Evolutionary conservation across 2,888 invertebrate genomes (phyloP).

Genomic region (Himalopsyche japonica): DNA sequence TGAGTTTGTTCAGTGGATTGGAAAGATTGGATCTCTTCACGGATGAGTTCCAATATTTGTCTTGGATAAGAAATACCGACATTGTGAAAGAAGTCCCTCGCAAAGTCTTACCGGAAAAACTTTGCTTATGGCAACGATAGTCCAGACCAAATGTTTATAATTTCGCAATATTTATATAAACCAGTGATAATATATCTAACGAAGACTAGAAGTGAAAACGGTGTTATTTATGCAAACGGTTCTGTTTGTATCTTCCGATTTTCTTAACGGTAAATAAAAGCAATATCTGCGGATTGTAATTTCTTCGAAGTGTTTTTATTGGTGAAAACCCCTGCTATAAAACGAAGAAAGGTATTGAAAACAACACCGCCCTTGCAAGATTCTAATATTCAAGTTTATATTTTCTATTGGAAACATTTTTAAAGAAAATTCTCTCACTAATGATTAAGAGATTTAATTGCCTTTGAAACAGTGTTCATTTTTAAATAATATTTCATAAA

Average conservation of each 20-base stretch:
- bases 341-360: background rate
- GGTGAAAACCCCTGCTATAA: background rate
- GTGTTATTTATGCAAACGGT: background rate
- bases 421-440: too few species aligned
- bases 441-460: too few species aligned
- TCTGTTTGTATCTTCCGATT: background rate
- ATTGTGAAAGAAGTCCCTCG: background rate
- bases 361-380: background rate
- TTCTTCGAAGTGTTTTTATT: background rate
- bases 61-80: background rate
- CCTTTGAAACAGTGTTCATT: too few species aligned
- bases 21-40: slow-evolving; percentile 3
- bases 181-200: too few species aligned
- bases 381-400: background rate
- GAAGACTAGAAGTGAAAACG: too few species aligned
- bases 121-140: too few species aligned
- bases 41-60: background rate
- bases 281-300: background rate
- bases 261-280: slow-evolving; percentile 1
- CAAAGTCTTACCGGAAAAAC: background rate
- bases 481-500: too few species aligned
- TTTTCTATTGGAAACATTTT: too few species aligned
- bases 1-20: slow-evolving; percentile 24
- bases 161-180: too few species aligned
- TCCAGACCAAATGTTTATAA: too few species aligned